Evolutionary conservation across 2,797 vertebrate species (phyloP).

Genomic region (Chloroceryle inda): DNA sequence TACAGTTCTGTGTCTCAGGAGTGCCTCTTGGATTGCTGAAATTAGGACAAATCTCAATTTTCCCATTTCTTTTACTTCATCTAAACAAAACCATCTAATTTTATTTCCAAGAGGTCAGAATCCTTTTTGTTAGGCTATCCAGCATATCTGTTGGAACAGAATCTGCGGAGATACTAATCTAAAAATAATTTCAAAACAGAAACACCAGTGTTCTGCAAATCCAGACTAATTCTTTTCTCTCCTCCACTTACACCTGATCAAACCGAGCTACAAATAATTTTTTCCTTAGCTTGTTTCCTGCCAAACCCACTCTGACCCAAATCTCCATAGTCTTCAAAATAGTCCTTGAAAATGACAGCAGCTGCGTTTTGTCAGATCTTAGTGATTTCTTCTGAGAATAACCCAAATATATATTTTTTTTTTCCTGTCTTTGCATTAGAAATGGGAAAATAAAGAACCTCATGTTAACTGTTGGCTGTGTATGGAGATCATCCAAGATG

Average conservation of each 20-base stretch:
- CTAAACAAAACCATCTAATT: background rate
- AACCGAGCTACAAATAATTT: background rate
- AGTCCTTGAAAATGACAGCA: background rate
- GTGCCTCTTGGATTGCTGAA: background rate
- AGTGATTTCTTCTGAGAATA: background rate
- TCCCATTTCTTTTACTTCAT: background rate
- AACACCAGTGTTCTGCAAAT: background rate
- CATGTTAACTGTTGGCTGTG: background rate
- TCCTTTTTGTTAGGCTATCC: background rate
- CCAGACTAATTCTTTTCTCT: background rate
- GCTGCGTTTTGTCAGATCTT: background rate
- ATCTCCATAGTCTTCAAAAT: background rate
- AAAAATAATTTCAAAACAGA: constrained; percentile 16
- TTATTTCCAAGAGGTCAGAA: background rate
- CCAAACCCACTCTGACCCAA: background rate
- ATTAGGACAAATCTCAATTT: background rate
- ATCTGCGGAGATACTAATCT: background rate
- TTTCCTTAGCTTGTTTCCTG: background rate
- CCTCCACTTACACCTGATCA: background rate
- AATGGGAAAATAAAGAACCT: background rate
- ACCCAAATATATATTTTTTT: background rate
- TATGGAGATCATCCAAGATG: background rate
- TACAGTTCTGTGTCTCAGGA: background rate
- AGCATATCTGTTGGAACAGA: background rate
- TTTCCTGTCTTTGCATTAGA: background rate